Evolutionary conservation across 2,797 vertebrate species (phyloP).

Genomic region (Poecile montanus): DNA sequence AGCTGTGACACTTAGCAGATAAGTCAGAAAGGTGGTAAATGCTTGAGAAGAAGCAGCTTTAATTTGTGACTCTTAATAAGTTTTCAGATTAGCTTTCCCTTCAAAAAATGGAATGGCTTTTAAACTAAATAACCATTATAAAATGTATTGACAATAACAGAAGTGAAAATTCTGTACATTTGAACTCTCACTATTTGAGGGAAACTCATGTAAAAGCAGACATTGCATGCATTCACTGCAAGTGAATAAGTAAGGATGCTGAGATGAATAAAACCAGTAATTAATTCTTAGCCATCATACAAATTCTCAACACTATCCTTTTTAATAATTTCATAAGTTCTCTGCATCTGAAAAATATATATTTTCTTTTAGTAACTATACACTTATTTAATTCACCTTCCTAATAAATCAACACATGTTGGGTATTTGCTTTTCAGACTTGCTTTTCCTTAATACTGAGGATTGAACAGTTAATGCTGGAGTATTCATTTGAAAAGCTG

Average conservation of each 20-base stretch:
- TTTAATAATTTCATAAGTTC: neutral
- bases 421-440: neutral
- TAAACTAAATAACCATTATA: neutral
- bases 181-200: neutral
- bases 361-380: neutral
- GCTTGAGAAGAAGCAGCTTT: neutral
- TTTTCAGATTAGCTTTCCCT: neutral
- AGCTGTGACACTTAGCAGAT: neutral
- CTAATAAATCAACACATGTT: neutral
- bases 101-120: neutral
- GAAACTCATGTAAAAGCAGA: neutral
- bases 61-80: neutral
- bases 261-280: neutral
- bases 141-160: neutral
- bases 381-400: neutral
- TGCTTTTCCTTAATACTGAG: neutral
- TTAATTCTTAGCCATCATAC: neutral
- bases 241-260: neutral
- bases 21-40: neutral
- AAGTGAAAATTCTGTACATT: neutral
- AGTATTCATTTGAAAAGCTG: neutral
- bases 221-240: fast-evolving
- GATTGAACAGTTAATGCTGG: neutral
- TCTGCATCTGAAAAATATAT: neutral
- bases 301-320: neutral